These are phyloP conservation scores for Bucco capensis DNA, from an alignment of 2,113 vertebrate genomes.

Conservation along the genomic window DNA sequence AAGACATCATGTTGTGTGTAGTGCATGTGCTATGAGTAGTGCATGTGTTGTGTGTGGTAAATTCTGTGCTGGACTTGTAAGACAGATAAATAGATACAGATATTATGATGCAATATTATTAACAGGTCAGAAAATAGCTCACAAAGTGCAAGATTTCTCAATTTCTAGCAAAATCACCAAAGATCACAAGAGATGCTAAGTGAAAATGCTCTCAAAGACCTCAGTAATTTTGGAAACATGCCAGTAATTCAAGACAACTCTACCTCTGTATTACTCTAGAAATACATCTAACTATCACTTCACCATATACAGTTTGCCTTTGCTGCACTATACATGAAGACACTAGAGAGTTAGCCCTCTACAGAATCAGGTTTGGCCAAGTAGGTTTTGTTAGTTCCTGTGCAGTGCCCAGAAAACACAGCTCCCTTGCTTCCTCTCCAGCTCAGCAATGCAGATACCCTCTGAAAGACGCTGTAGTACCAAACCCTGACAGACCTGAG, in stretches of 20 bases:
- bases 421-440: not conserved
- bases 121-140: not conserved
- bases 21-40: no score
- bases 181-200: not conserved
- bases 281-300: not conserved
- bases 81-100: not conserved
- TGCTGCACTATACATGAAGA: not conserved
- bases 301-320: not conserved
- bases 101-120: not conserved
- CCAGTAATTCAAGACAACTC: not conserved
- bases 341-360: not conserved
- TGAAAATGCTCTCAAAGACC: not conserved
- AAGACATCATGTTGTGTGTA: not conserved
- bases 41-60: not conserved
- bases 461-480: not conserved
- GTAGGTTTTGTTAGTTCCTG: not conserved
- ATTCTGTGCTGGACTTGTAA: not conserved
- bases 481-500: not conserved
- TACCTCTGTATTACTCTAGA: not conserved
- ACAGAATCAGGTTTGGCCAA: not conserved
- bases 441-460: not conserved
- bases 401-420: not conserved
- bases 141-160: not conserved
- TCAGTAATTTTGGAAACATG: not conserved
- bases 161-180: not conserved